Evolutionary conservation across 92 coral and sea anemone genomes (phyloP), one percentile per base, ranked within the genome.

Genomic region (Zoanthus sansibaricus): DNA sequence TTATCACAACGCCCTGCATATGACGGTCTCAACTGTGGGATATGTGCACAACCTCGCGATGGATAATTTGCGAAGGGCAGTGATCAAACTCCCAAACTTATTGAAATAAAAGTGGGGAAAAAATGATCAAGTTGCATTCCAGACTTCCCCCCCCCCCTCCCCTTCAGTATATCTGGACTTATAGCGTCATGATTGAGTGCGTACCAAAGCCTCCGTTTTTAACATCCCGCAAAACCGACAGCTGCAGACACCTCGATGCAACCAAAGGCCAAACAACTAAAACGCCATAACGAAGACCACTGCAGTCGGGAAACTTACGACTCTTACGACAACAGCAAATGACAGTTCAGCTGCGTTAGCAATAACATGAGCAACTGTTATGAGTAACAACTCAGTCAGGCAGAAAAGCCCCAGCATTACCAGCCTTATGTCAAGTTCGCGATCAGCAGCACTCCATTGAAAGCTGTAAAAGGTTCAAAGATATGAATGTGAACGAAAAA

Each of bases 401-500:
- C 42, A 55, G 16, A 32, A 14, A 58, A 52, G 70, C 9, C 69
- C 83, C 71, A 77, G 49, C 70, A 77, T 21, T 14, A 25, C 84
- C 69, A 76, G 67, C 68, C 7, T 49, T 49, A 55, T 90, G 89
- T 67, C 69, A 78, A 8, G 77, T 78, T 16, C 91, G 97, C 46
- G 69, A 86, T 9, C 61, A 83, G 58, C 45, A 46, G n/a, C 92
- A 91, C 49, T 30, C 56, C 32, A 84, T 89, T 20, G 93, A 91
- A 76, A 89, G 64, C 77, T 92, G 94, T 46, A 88, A 16, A 17
- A 80, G 18, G 56, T 89, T 95, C 72, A 80, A 80, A 44, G 87
- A 87, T 16, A 79, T 92, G 90, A 82, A 90, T 42, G 88, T 88
- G 3, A 82, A 94, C 42, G 86, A 89, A 9, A 83, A 94, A 62